Percentiles rank a stretch among this genome's conserved stretches.
Evolutionary conservation across 2,888 invertebrate genomes (phyloP).

Genomic region (Trissonchulus latispiculum): DNA sequence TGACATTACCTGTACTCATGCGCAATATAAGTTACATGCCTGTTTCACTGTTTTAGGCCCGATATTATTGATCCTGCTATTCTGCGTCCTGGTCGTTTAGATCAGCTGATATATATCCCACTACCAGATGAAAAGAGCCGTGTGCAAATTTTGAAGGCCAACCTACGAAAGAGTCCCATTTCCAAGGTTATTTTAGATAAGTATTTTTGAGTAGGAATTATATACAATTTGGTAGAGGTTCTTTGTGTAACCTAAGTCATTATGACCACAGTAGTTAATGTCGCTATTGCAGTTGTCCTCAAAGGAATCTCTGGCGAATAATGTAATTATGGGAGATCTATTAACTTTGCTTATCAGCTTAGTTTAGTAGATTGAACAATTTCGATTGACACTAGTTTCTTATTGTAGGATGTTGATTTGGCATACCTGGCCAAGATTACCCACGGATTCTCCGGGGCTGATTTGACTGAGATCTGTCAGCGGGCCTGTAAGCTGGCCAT

Average conservation of each 20-base stretch:
- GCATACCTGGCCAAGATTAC: conserved; percentile 57
- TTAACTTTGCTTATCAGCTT: too few relatives aligned
- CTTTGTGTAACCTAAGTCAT: too few relatives aligned
- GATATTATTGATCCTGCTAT: conserved; percentile 99
- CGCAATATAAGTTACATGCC: too few relatives aligned
- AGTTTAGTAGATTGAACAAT: too few relatives aligned
- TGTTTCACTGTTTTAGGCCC: conserved; percentile 42
- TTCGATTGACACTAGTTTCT: too few relatives aligned
- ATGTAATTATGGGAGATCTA: too few relatives aligned
- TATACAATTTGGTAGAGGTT: too few relatives aligned
- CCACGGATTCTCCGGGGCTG: conserved; percentile 95
- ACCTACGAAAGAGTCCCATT: conserved; percentile 82
- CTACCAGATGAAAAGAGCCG: conserved; percentile 97
- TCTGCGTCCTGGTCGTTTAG: conserved; percentile 90
- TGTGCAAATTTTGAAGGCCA: conserved; percentile 69
- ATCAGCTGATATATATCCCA: conserved; percentile 99
- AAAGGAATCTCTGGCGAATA: too few relatives aligned
- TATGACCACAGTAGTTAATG: too few relatives aligned
- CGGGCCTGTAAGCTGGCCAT: conserved; percentile 98
- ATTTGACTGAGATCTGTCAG: conserved; percentile 98
- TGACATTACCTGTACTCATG: too few relatives aligned
- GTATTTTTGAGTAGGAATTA: too few relatives aligned
- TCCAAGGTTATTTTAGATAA: conserved; percentile 62
- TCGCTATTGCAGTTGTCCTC: too few relatives aligned
- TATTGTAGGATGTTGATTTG: conserved; percentile 74